These are phyloP conservation scores for Rhagoletis pomonella DNA, from an alignment of 1,140 invertebrate genomes.

Conservation along the genomic window DNA sequence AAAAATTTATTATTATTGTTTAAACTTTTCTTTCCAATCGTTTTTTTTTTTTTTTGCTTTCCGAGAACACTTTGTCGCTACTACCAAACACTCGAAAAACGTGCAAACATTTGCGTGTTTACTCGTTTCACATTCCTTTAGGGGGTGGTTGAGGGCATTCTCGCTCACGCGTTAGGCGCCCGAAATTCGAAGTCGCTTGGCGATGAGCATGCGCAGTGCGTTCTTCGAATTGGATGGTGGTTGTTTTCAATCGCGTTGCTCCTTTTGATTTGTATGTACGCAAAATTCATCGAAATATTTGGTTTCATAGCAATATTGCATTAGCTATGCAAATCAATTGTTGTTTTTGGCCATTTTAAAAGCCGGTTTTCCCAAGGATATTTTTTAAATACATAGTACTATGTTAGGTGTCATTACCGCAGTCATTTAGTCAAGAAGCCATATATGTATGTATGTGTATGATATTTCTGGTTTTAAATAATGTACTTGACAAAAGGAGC, in stretches of 20 bases:
- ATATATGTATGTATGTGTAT: too few relatives aligned
- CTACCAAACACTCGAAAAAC: not conserved
- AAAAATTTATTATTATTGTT: not conserved
- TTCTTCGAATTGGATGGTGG: constrained; percentile 29
- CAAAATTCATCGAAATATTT: not conserved
- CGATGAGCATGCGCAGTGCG: not conserved
- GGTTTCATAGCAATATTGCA: constrained; percentile 30
- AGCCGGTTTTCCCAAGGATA: not conserved
- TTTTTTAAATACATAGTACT: too few relatives aligned
- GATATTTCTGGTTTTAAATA: too few relatives aligned
- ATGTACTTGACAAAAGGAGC: too few relatives aligned
- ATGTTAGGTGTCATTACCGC: not conserved
- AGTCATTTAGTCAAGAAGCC: too few relatives aligned
- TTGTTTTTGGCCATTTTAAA: constrained; percentile 30
- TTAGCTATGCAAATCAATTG: constrained; percentile 41
- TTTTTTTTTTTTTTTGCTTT: not conserved
- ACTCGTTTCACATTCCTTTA: constrained; percentile 15
- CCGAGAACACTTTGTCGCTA: not conserved
- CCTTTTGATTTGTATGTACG: not conserved
- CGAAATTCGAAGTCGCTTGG: not conserved
- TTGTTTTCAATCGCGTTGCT: not conserved
- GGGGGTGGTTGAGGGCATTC: not conserved
- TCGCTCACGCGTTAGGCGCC: not conserved
- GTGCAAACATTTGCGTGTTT: constrained; percentile 31
- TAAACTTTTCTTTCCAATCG: not conserved